Conservation (phyloP, 2,888 invertebrate genomes). For the Drosophila macrospina region DNA sequence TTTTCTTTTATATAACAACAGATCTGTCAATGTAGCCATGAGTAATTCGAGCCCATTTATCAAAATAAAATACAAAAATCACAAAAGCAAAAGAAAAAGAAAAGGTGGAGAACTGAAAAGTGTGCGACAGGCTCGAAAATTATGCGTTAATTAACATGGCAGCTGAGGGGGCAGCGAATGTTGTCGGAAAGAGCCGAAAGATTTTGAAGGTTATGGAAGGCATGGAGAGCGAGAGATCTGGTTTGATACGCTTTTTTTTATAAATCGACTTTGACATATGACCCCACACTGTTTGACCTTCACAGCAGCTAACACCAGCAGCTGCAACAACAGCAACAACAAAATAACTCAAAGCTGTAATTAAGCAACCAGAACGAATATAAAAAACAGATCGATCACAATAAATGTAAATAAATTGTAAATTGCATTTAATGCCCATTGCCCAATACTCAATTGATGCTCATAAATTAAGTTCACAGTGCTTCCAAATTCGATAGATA, state of each 20-base stretch:
- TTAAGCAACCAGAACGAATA: constrained; percentile 38
- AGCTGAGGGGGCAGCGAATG: constrained; percentile 46
- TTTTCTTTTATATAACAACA: constrained; percentile 22
- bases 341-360: constrained; percentile 47
- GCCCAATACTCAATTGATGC: constrained; percentile 27
- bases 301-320: constrained; percentile 44
- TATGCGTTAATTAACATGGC: constrained; percentile 76
- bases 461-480: constrained; percentile 47
- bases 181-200: constrained; percentile 24
- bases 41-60: constrained; percentile 65
- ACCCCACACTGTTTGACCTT: constrained; percentile 72
- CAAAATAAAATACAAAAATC: constrained; percentile 46
- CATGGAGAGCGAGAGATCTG: constrained; percentile 41
- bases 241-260: constrained; percentile 51
- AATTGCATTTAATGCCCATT: constrained; percentile 42
- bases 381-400: constrained; percentile 61
- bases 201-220: constrained; percentile 51
- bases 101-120: constrained; percentile 32
- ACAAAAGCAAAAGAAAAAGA: constrained; percentile 12
- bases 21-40: constrained; percentile 36
- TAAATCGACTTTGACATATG: constrained; percentile 69
- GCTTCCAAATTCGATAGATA: constrained; percentile 35
- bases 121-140: constrained; percentile 67
- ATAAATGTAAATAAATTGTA: constrained; percentile 42
- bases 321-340: constrained; percentile 22